phyloP scores from a whole-genome alignment of 2,888 invertebrate genomes.

The Ecdyonurus torrentis region DNA sequence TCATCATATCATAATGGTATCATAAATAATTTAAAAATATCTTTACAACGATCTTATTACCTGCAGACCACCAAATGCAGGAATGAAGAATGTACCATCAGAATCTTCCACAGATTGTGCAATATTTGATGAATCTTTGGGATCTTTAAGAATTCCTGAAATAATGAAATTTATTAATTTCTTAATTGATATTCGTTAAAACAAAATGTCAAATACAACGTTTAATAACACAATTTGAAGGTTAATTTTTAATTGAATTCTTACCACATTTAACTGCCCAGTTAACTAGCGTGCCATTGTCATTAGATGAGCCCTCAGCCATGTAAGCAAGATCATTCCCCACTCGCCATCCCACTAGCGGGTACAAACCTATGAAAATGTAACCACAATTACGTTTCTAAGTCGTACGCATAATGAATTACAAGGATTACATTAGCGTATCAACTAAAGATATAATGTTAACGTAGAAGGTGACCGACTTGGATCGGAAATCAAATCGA shows the following conservation, averaged over 20 bases:
- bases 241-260: no score
- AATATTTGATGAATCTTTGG: slow-evolving; percentile 45
- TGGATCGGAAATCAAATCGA: no score
- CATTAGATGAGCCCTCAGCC: slow-evolving; percentile 74
- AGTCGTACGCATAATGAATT: no score
- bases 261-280: slow-evolving; percentile 65
- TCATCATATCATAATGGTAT: no score
- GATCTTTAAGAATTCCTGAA: slow-evolving; percentile 44
- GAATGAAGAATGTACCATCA: slow-evolving; percentile 71
- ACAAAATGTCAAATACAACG: no score
- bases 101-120: slow-evolving; percentile 50
- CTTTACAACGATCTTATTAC: slow-evolving; percentile 29
- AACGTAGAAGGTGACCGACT: no score
- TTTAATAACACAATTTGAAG: no score
- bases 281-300: slow-evolving; percentile 71
- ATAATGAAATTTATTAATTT: no score
- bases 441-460: no score
- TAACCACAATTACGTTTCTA: no score
- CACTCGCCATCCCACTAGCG: slow-evolving; percentile 75
- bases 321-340: slow-evolving; percentile 45
- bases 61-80: slow-evolving; percentile 77
- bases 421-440: no score
- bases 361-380: slow-evolving; percentile 53
- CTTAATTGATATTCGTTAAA: no score
- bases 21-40: background rate